Evolutionary conservation across 2,888 invertebrate genomes (phyloP).

Genomic region (Papilio elwesi): DNA sequence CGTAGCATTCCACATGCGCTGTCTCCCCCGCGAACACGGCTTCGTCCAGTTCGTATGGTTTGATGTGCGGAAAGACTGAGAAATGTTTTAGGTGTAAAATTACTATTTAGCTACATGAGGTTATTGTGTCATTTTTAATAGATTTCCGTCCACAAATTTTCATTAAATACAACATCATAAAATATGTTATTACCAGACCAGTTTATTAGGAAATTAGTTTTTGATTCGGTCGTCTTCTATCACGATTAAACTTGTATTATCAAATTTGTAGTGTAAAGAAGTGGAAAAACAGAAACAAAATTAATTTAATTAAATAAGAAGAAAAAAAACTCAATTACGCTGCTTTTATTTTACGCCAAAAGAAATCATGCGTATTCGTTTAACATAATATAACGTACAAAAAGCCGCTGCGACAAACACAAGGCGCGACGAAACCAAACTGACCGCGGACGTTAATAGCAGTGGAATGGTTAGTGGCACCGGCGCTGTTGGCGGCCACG

Average conservation of each 20-base stretch:
- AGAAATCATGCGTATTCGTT: conserved; percentile 26
- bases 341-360: conserved; percentile 13
- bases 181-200: no score
- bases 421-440: conserved; percentile 64
- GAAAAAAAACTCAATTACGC: conserved; percentile 48
- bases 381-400: conserved; percentile 4
- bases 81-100: conserved; percentile 46
- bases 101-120: neutral
- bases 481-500: conserved; percentile 87
- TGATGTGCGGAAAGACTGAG: conserved; percentile 86
- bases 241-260: neutral
- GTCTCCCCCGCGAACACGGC: conserved; percentile 87
- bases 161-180: no score
- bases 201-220: no score
- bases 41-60: conserved; percentile 87
- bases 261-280: neutral
- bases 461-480: conserved; percentile 85
- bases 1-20: conserved; percentile 87
- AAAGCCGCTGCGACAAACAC: conserved; percentile 9
- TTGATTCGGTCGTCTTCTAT: neutral
- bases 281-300: no score
- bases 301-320: neutral
- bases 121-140: neutral
- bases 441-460: conserved; percentile 88
- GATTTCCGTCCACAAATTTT: neutral